These are phyloP conservation scores for Porites lutea DNA, from an alignment of 64 coral and sea anemone species.

Conservation along the genomic window DNA sequence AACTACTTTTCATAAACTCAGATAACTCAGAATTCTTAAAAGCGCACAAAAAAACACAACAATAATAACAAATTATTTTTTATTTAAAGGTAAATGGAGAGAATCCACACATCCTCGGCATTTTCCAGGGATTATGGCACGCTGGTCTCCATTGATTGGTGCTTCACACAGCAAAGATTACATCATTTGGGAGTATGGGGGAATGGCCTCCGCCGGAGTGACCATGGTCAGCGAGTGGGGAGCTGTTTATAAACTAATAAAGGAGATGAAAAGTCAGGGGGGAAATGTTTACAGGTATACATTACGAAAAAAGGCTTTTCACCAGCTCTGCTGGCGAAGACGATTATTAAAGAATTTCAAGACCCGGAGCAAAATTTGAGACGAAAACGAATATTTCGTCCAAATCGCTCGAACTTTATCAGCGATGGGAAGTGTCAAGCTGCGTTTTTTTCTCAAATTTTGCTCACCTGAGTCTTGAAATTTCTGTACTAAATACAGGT, in stretches of 20 bases:
- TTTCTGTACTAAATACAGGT: too few relatives aligned
- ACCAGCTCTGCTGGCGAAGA: too few relatives aligned
- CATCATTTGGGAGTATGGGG: conserved; percentile 74
- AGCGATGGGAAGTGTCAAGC: too few relatives aligned
- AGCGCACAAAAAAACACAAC: neutral
- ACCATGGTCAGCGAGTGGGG: conserved; percentile 78
- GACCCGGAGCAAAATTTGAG: too few relatives aligned
- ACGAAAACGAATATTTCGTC: too few relatives aligned
- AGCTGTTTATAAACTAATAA: conserved; percentile 40
- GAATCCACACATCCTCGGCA: conserved; percentile 66
- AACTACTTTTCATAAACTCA: too few relatives aligned
- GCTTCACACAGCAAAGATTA: conserved; percentile 90
- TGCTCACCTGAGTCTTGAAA: too few relatives aligned
- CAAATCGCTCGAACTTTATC: too few relatives aligned
- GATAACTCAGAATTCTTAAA: too few relatives aligned
- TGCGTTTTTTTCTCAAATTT: too few relatives aligned
- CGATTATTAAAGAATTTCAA: too few relatives aligned
- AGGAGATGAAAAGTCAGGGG: conserved; percentile 72
- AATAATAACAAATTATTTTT: neutral
- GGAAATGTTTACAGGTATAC: conserved; percentile 52
- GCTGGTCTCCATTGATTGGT: conserved; percentile 88
- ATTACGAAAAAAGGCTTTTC: neutral
- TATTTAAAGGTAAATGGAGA: conserved; percentile 69
- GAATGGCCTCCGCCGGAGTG: conserved; percentile 54
- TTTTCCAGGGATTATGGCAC: conserved; percentile 83